phyloP scores from a whole-genome alignment of 2,113 vertebrate genomes.

The Oncorhynchus nerka region DNA sequence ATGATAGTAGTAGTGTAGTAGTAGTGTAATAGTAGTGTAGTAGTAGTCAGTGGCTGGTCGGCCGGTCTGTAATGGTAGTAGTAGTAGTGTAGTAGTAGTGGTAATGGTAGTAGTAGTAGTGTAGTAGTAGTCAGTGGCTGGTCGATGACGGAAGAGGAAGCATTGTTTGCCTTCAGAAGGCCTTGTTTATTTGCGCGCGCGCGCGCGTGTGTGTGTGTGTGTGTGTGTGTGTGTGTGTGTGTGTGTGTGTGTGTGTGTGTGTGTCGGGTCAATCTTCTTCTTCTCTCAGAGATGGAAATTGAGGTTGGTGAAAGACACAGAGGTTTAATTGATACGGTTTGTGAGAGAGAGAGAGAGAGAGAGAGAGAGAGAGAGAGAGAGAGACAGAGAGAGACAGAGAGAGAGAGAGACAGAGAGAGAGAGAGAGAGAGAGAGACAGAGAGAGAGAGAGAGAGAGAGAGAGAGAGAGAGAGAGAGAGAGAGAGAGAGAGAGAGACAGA shows the following conservation, averaged over 20 bases:
- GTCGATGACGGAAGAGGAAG: conserved; percentile 31
- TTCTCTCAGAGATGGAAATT: conserved; percentile 63
- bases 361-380: too few species aligned
- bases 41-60: background rate
- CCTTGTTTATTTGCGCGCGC: conserved; percentile 30
- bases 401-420: background rate
- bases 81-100: background rate
- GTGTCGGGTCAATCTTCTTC: conserved; percentile 30
- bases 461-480: too few species aligned
- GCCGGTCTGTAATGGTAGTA: background rate
- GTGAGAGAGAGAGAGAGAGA: background rate
- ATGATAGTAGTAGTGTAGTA: too few species aligned
- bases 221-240: too few species aligned
- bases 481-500: too few species aligned
- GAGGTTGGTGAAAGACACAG: conserved; percentile 69
- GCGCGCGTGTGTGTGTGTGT: background rate
- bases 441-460: conserved; percentile 20
- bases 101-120: too few species aligned
- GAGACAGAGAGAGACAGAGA: conserved; percentile 8
- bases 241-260: conserved; percentile 4
- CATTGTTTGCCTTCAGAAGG: conserved; percentile 72
- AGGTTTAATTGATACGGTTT: conserved; percentile 69
- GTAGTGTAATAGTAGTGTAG: background rate
- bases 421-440: conserved; percentile 9
- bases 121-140: conserved; percentile 9